Evolutionary conservation across 1,140 invertebrate species (phyloP).

Genomic region (Caerostris extrusa): DNA sequence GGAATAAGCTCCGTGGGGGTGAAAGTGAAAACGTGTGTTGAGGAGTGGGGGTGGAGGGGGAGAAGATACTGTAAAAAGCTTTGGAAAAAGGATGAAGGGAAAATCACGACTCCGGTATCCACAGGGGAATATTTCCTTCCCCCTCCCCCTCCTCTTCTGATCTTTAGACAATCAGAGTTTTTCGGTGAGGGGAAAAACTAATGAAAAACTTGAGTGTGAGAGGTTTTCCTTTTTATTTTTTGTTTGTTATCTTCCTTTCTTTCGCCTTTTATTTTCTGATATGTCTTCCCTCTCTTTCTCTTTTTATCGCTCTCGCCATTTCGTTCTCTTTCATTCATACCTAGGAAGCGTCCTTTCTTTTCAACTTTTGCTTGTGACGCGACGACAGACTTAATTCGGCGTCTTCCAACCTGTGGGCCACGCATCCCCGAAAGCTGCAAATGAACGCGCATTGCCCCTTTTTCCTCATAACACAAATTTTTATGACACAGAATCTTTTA

Average conservation of each 20-base stretch:
- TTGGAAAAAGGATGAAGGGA: not conserved
- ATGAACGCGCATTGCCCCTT: no score
- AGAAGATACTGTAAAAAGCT: conserved; percentile 43
- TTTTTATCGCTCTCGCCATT: not conserved
- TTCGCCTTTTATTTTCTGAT: conserved; percentile 26
- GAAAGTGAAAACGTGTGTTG: conserved; percentile 55
- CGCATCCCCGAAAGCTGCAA: no score
- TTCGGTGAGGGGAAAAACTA: conserved; percentile 65
- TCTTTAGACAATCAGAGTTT: conserved; percentile 71
- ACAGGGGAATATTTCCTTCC: conserved; percentile 15
- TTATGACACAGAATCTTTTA: no score
- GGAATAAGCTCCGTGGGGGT: not conserved
- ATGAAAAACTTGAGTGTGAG: conserved; percentile 74
- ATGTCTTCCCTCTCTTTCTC: not conserved
- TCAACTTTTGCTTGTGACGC: no score
- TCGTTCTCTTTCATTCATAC: not conserved
- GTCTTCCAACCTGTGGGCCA: no score
- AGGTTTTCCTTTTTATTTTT: conserved; percentile 42
- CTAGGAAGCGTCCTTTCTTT: no score
- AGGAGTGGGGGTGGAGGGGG: not conserved
- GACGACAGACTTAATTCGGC: no score
- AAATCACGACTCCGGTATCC: conserved; percentile 65
- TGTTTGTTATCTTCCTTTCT: not conserved
- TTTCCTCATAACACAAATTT: no score
- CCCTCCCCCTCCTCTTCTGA: conserved; percentile 5